These are phyloP conservation scores for Ficedula albicollis DNA, from an alignment of 2,797 vertebrate species.

Conservation along the genomic window DNA sequence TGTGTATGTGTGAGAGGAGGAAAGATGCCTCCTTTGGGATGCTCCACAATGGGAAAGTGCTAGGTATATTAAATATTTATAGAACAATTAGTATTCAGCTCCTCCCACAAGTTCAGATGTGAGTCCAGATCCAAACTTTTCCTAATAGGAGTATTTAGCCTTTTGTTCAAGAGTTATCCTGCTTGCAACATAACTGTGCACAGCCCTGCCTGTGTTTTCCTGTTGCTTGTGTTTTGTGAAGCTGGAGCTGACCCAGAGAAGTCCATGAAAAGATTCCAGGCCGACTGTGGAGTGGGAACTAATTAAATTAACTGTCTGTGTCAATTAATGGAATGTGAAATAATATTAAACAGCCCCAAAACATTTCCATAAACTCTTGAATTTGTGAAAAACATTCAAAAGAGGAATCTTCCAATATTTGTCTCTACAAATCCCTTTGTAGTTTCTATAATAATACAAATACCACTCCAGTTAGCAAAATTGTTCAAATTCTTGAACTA, in stretches of 20 bases:
- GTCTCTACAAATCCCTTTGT: not conserved
- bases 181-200: not conserved
- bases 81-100: constrained; percentile 12
- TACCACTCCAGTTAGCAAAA: not conserved
- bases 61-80: constrained; percentile 40
- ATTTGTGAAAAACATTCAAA: not conserved
- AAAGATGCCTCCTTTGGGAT: not conserved
- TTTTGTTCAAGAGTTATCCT: not conserved
- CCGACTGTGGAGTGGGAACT: not conserved
- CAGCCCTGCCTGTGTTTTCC: not conserved
- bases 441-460: not conserved
- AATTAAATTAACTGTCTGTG: not conserved
- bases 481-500: not conserved
- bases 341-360: not conserved
- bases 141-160: not conserved
- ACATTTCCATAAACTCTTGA: not conserved
- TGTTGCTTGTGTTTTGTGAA: not conserved
- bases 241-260: not conserved
- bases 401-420: not conserved
- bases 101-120: not conserved
- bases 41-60: not conserved
- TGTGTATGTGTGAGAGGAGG: not conserved
- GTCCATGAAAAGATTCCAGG: not conserved
- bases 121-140: not conserved
- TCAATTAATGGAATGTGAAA: not conserved